Base-by-base conservation (phyloP, 1,140 invertebrate genomes). In the Panagrolaimus sp. region DNA sequence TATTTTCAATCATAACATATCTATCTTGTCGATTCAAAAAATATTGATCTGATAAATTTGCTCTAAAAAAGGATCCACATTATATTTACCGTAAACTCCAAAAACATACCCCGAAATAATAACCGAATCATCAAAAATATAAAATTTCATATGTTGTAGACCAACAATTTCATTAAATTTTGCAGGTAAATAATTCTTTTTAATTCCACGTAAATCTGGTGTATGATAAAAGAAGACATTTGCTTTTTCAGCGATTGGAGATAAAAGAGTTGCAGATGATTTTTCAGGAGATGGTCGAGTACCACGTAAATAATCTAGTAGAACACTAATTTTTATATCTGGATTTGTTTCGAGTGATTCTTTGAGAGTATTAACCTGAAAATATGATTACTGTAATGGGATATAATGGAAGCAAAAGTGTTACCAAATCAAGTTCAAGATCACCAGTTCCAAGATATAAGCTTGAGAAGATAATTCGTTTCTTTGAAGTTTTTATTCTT, bases 1-100 rank as follows among this genome's bases (percentile, higher is more conserved):
- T 89, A 80, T 96, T 88, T 78, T 91, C 88, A 68, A 99, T 91
- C 53, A 95, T 82, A 71, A 97, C 87, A 81, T 98, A 99, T 48
- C 96, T 87, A 85, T 99, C 96, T 85, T 98, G 95, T 62, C 96
- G 87, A 84, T 97, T 93, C 23, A 90, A 91, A 83, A 99, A 99
- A 84, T 99, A 99, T 82, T 94, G 91, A 83, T 93, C 90, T 74
- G 94, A 98, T 74, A 98, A 88, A 86, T 99, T 99, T 9, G 96
- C 96, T 11, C 90, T 91, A 82, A 67, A 75, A 72, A 73, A 67
- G 7, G 2, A 38, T 7, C 31, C 2, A 38, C 2, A 7, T 4
- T 4, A 38, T 4, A 38, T 38, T 38, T 4, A 38, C 7, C 31
- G 2, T 7, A 38, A 38, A 38, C 31, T 38, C 2, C 31, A 38